phyloP scores from a whole-genome alignment of 37 sponge, comb jelly and placozoan species.

The Beroe ovata region DNA sequence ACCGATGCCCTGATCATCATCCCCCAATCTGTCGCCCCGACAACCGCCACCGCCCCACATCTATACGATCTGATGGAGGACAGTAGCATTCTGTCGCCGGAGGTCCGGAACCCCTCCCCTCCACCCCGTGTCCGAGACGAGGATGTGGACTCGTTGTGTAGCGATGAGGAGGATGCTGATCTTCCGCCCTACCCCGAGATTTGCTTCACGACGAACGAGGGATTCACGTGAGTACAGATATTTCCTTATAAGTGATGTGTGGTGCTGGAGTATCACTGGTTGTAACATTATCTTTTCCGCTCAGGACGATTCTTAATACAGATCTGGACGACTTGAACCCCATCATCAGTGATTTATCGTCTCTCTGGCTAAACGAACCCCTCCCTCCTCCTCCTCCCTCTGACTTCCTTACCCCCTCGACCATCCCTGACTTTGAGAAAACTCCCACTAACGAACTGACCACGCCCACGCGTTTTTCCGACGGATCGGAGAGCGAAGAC shows the following conservation, averaged over 20 bases:
- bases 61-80: not conserved
- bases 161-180: conserved; percentile 4
- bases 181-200: conserved; percentile 41
- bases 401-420: conserved; percentile 26
- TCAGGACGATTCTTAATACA: not conserved
- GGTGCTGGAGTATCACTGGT: no score
- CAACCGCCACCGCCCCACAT: not conserved
- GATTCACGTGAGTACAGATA: conserved; percentile 9
- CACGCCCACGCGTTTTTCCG: not conserved
- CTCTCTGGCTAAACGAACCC: conserved; percentile 54
- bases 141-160: not conserved
- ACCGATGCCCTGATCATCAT: not conserved
- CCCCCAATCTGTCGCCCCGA: not conserved
- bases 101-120: not conserved
- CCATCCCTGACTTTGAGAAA: conserved; percentile 58
- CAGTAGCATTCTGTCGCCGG: not conserved
- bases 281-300: no score
- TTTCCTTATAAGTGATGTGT: not conserved
- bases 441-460: conserved; percentile 26
- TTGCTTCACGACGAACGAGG: not conserved
- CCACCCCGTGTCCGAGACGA: not conserved
- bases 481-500: not conserved
- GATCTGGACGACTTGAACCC: conserved; percentile 62
- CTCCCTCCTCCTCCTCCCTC: conserved; percentile 62
- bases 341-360: conserved; percentile 17